phyloP scores from a whole-genome alignment of 2,888 invertebrate species.

The Melolontha melolontha region DNA sequence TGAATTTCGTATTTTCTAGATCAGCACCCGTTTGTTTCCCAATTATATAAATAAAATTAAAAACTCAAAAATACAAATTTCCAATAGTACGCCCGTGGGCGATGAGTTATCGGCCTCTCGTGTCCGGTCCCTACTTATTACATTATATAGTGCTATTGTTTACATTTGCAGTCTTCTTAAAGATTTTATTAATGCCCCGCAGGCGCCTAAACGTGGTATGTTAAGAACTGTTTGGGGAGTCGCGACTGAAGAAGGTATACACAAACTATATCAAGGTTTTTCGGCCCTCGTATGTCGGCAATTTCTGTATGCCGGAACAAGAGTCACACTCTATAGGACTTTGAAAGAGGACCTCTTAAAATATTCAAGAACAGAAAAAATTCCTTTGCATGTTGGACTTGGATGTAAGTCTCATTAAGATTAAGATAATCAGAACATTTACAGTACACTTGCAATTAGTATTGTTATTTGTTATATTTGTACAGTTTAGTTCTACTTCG shows the following conservation, averaged over 20 bases:
- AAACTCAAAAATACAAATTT: too few species aligned
- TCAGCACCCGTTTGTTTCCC: too few species aligned
- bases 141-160: too few species aligned
- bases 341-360: constrained; percentile 76
- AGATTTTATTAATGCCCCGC: constrained; percentile 42
- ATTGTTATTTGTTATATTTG: too few species aligned
- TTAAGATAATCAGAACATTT: neutral
- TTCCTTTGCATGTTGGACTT: constrained; percentile 4
- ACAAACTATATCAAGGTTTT: constrained; percentile 88
- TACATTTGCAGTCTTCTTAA: too few species aligned
- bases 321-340: constrained; percentile 88
- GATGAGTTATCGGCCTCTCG: too few species aligned
- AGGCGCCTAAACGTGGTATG: constrained; percentile 84
- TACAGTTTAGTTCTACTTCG: too few species aligned
- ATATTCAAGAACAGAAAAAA: constrained; percentile 10
- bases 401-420: constrained; percentile 3
- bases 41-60: too few species aligned
- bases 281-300: constrained; percentile 91
- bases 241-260: constrained; percentile 84
- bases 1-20: too few species aligned
- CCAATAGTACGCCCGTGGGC: too few species aligned
- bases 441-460: too few species aligned
- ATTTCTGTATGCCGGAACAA: constrained; percentile 84
- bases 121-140: too few species aligned
- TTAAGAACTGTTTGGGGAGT: constrained; percentile 84